phyloP scores from a whole-genome alignment of 1,140 invertebrate species.

The Colletes gigas region DNA sequence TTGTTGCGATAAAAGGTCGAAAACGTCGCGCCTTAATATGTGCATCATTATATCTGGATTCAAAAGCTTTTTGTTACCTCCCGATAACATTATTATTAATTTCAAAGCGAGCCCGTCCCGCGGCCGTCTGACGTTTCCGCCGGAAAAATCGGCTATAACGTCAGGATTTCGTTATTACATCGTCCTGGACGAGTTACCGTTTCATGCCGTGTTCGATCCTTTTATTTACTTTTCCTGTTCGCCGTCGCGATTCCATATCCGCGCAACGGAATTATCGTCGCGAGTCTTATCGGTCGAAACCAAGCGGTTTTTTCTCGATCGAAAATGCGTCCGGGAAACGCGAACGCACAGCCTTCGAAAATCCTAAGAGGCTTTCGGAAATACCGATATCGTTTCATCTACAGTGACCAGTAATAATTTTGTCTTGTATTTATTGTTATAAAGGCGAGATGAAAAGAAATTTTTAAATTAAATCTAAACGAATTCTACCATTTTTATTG shows the following conservation, averaged over 20 bases:
- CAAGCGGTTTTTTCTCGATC: not conserved
- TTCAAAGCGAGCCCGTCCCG: slow-evolving; percentile 6
- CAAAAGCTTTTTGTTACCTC: slow-evolving; percentile 53
- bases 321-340: no score
- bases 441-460: no score
- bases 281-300: not conserved
- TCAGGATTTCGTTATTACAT: slow-evolving; percentile 31
- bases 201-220: slow-evolving; percentile 30
- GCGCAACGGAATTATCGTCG: slow-evolving; percentile 29
- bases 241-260: not conserved
- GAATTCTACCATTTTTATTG: no score
- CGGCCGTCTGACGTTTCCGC: not conserved
- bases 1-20: slow-evolving; percentile 53
- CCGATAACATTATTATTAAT: slow-evolving; percentile 58
- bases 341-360: no score
- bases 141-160: slow-evolving; percentile 33
- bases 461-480: no score
- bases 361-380: no score
- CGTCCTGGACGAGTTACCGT: slow-evolving; percentile 31
- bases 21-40: slow-evolving; percentile 52
- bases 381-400: no score
- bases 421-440: no score
- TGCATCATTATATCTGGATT: slow-evolving; percentile 51
- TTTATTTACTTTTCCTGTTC: slow-evolving; percentile 36
- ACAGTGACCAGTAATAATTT: no score